Evolutionary conservation across 2,888 invertebrate species (phyloP), one percentile per base, ranked within the genome.

Genomic region (Heteropelma amictum): DNA sequence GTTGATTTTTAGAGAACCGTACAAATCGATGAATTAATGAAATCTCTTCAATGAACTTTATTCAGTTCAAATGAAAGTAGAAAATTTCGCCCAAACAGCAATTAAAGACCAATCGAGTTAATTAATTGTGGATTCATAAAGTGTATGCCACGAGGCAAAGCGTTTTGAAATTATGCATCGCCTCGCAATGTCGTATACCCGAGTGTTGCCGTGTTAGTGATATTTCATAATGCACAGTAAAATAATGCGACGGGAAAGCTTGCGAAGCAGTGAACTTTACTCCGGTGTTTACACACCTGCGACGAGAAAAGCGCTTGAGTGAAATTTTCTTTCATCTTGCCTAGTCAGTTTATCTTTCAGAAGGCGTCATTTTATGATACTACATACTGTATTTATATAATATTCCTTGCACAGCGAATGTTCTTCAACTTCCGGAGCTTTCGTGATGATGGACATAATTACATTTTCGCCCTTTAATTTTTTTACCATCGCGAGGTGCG

Each of bases 321-420:
- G 70, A 74, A 74, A 70, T 70, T 70, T 74, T 74, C 53, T 56
- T 67, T 67, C 45, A 67, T 7, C 54, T 54, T 38, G 33, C 40
- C 53, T 28, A 6, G n/a, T 14, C 26, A 40, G 26, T 67, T 67
- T 56, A 67, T 67, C 54, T 67, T 54, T 10, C 35, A 26, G 45
- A 10, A 30, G 14, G 54, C 23, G 35, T 30, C 54, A 67, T 47
- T 45, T 14, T 54, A 3, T 8, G 23, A 8, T 45, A 33, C 21
- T 33, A 14, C 54, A 56, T 35, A 14, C 14, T 45, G 23, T 54
- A 67, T 67, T 67, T 33, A 67, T 67, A 56, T 67, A 67, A 67
- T 35, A 54, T 45, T 28, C 45, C 33, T 30, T 28, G 21, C 45
- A 14, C 19, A 38, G 17, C 10, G 51, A 35, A 69, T 53, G 23